Base-by-base conservation (phyloP, 2,888 invertebrate species). In the Horisme vitalbata region DNA sequence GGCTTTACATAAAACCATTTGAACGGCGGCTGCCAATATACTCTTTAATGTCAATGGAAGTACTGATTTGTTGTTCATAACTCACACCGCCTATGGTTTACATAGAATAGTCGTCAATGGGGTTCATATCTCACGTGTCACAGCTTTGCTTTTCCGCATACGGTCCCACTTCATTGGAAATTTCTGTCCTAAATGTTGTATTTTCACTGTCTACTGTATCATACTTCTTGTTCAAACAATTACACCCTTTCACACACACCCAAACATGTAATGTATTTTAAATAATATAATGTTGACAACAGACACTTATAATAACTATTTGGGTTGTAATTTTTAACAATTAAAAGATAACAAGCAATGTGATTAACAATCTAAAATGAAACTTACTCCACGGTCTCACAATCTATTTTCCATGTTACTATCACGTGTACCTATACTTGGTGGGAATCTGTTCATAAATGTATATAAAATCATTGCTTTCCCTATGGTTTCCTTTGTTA, bases 381-480 rank as follows among this genome's bases (percentile, higher is more conserved):
- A 26, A 26, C 12, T 13, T 44, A 11, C 34, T 45, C 18, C 45
- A 47, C 52, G 11, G 12, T 30, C 30, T 52, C 50, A 50, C 41
- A 38, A 44, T 44, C 43, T 44, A 31, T 41, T 27, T 41, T 38
- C 38, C 49, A 49, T 35, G 28, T 7, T 32, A 32, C 15, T 12
- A 27, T 37, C 32, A 32, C 31, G 24, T 44, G 23, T 41, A 47
- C 43, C 48, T 48, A n/a, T n/a, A n/a, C 30, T 34, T 41, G 50
- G 57, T 53, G 52, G 57, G 50, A 39, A 52, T 31, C 12, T 55
- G 51, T 55, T 52, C 27, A 57, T 55, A 54, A 23, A 48, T 57
- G 52, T 55, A 55, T 33, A 57, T 50, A 50, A 49, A 46, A 37
- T 31, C 35, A 20, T 35, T 38, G 24, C 31, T 41, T 37, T 43